phyloP scores from a whole-genome alignment of 1,140 invertebrate genomes.

The Hetaerina americana region DNA sequence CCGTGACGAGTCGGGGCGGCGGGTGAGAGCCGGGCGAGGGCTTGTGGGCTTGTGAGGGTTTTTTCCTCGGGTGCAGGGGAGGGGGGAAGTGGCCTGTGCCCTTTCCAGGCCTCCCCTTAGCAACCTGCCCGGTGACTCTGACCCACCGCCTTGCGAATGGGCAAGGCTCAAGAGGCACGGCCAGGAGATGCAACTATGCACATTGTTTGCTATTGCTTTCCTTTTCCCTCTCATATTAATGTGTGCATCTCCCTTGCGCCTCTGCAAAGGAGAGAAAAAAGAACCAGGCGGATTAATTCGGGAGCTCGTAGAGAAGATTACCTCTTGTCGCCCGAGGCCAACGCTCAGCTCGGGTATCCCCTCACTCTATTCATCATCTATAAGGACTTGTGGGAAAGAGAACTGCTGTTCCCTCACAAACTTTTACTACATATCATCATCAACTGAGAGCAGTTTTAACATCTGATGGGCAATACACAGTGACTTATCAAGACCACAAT shows the following conservation, averaged over 20 bases:
- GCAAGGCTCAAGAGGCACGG: background rate
- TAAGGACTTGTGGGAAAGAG: background rate
- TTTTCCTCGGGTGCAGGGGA: background rate
- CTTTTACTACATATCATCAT: too few species aligned
- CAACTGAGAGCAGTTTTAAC: too few species aligned
- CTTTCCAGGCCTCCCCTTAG: background rate
- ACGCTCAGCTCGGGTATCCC: background rate
- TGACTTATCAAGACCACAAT: too few species aligned
- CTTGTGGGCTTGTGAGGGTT: background rate
- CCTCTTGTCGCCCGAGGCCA: background rate
- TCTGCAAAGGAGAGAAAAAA: background rate
- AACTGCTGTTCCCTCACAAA: too few species aligned
- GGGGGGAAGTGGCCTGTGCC: background rate
- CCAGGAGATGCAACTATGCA: background rate
- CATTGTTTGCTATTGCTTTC: background rate
- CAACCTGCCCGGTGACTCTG: background rate
- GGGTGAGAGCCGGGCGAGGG: background rate
- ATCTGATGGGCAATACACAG: too few species aligned
- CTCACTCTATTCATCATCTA: background rate
- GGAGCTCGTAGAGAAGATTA: background rate
- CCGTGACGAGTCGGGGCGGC: background rate
- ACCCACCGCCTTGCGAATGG: background rate
- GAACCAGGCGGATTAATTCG: background rate
- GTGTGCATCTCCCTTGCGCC: background rate
- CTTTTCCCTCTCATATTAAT: background rate